These are phyloP conservation scores for Nothobranchius kuhntae DNA, from an alignment of 2,113 vertebrate genomes.

Conservation along the genomic window DNA sequence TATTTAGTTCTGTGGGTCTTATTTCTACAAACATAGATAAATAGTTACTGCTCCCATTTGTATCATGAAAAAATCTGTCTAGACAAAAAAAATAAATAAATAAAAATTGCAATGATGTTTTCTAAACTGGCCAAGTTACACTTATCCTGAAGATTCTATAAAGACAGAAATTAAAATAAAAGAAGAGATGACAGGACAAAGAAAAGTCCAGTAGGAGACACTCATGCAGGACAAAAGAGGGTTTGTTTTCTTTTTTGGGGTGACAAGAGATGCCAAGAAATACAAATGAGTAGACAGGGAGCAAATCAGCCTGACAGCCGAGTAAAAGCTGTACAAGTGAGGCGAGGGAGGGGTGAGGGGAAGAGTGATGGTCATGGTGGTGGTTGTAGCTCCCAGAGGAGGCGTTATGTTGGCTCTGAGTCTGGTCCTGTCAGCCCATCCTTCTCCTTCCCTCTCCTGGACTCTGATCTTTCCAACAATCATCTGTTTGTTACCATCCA, in stretches of 20 bases:
- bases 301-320: slow-evolving; percentile 53
- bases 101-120: no score
- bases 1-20: no score
- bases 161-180: no score
- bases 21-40: no score
- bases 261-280: slow-evolving; percentile 36
- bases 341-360: neutral
- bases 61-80: no score
- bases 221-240: slow-evolving; percentile 22
- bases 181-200: neutral
- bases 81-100: no score
- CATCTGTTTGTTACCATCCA: slow-evolving; percentile 44
- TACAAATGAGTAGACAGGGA: slow-evolving; percentile 48
- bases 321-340: slow-evolving; percentile 56
- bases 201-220: neutral
- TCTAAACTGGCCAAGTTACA: no score
- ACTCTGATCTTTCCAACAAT: slow-evolving; percentile 14
- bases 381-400: slow-evolving; percentile 56
- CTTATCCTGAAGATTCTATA: no score
- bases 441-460: slow-evolving; percentile 21
- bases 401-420: slow-evolving; percentile 47
- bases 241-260: slow-evolving; percentile 16
- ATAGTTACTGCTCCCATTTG: no score
- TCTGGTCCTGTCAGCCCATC: slow-evolving; percentile 57
- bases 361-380: slow-evolving; percentile 43